Percentiles rank a stretch among this genome's conserved stretches.
Conservation (phyloP, 2,113 vertebrate species). For the Nothocercus nigrocapillus region DNA sequence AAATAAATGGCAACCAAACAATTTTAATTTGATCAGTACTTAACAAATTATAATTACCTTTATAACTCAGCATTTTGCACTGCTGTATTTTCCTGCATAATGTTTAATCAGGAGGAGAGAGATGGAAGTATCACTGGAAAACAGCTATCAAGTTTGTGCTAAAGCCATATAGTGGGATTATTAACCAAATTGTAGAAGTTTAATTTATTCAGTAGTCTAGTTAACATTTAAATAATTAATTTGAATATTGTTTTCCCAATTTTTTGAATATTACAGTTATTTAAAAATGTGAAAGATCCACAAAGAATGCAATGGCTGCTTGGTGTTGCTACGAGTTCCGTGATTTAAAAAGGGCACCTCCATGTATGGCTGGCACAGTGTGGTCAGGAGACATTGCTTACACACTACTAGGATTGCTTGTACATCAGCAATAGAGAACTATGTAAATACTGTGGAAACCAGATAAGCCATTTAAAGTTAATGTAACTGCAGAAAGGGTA, state of each 20-base stretch:
- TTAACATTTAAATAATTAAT: constrained; percentile 11
- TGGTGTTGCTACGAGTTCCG: not conserved
- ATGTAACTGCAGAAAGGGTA: not conserved
- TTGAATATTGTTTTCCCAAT: not conserved
- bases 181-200: constrained; percentile 37
- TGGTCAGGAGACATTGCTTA: not conserved
- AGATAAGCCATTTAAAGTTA: not conserved
- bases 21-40: constrained; percentile 71
- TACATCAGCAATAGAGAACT: not conserved
- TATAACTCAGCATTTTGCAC: constrained; percentile 20
- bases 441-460: not conserved
- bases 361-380: not conserved
- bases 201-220: constrained; percentile 55
- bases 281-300: not conserved
- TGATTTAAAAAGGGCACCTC: not conserved
- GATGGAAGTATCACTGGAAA: constrained; percentile 38
- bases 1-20: constrained; percentile 33
- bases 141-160: constrained; percentile 12
- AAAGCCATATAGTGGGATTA: constrained; percentile 28
- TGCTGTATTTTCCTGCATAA: constrained; percentile 35
- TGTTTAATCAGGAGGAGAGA: constrained; percentile 59
- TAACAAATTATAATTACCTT: constrained; percentile 69
- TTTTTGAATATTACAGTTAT: not conserved
- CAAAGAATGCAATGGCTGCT: not conserved
- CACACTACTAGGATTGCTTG: not conserved